Conservation (phyloP, 2,888 invertebrate genomes). For the Zelleria hepariella region DNA sequence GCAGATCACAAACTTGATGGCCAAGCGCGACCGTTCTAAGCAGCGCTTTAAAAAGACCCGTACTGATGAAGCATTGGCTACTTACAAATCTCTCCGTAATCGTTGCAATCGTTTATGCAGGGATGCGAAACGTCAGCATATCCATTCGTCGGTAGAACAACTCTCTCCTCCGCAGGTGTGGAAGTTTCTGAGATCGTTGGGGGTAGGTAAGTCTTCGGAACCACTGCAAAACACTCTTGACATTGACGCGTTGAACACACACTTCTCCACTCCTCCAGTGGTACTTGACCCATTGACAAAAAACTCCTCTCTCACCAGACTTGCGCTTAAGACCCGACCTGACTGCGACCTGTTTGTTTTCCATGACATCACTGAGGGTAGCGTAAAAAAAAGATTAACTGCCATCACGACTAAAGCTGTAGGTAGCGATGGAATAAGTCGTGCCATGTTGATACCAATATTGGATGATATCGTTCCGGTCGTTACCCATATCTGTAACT, state of each 20-base stretch:
- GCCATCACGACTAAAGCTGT: conserved; percentile 13
- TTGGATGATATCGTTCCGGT: neutral
- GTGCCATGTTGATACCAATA: conserved; percentile 3
- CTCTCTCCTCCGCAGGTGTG: neutral
- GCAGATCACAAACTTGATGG: conserved; percentile 5
- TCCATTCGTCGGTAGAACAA: neutral
- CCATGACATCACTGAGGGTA: neutral
- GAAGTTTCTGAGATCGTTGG: neutral
- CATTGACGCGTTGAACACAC: neutral
- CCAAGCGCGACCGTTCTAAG: conserved; percentile 9
- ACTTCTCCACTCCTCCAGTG: neutral
- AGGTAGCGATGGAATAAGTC: conserved; percentile 11
- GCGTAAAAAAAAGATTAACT: conserved; percentile 12
- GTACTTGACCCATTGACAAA: neutral
- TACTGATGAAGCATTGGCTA: neutral
- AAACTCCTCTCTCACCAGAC: neutral
- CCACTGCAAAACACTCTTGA: neutral
- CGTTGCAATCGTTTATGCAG: conserved; percentile 5
- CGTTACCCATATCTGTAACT: conserved; percentile 11
- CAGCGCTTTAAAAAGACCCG: conserved; percentile 4
- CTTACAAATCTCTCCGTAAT: conserved; percentile 3
- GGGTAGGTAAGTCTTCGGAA: neutral
- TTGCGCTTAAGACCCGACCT: neutral
- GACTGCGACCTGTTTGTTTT: neutral
- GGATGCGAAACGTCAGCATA: conserved; percentile 1